These are phyloP conservation scores for Aphidius ervi DNA, from an alignment of 1,140 invertebrate species.

Conservation along the genomic window DNA sequence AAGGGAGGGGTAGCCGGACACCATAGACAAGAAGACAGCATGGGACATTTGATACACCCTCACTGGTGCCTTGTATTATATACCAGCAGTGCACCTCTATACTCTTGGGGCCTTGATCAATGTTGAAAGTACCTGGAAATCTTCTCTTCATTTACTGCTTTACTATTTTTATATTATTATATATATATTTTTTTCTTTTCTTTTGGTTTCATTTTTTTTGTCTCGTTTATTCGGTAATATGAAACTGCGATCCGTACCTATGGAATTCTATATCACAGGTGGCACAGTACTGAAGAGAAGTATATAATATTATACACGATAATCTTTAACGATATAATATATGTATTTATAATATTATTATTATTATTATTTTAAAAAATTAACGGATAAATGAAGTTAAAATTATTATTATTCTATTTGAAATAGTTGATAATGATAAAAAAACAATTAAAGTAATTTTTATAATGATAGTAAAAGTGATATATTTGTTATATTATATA, in stretches of 20 bases:
- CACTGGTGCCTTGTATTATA: conserved; percentile 24
- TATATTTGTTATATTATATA: conserved; percentile 18
- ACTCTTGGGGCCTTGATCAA: conserved; percentile 11
- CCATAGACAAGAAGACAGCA: conserved; percentile 35
- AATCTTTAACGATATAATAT: no score
- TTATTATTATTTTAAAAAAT: no score
- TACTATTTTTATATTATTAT: no score
- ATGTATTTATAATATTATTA: no score
- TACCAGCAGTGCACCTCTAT: conserved; percentile 1
- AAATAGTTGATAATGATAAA: no score
- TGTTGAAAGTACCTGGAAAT: conserved; percentile 20
- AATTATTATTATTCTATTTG: no score
- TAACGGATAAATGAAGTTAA: no score
- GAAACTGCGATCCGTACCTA: conserved; percentile 43
- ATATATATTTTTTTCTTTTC: no score
- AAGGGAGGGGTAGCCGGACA: conserved; percentile 49
- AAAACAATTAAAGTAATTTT: no score
- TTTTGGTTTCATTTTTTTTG: conserved; percentile 11
- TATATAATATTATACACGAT: no score
- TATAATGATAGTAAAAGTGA: no score
- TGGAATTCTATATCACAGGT: conserved; percentile 53
- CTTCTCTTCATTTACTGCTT: not conserved
- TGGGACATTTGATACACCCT: conserved; percentile 53
- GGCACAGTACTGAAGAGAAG: conserved; percentile 24
- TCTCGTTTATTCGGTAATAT: conserved; percentile 43